Conservation (phyloP, 2,797 vertebrate genomes). For the Thamnophis elegans region DNA sequence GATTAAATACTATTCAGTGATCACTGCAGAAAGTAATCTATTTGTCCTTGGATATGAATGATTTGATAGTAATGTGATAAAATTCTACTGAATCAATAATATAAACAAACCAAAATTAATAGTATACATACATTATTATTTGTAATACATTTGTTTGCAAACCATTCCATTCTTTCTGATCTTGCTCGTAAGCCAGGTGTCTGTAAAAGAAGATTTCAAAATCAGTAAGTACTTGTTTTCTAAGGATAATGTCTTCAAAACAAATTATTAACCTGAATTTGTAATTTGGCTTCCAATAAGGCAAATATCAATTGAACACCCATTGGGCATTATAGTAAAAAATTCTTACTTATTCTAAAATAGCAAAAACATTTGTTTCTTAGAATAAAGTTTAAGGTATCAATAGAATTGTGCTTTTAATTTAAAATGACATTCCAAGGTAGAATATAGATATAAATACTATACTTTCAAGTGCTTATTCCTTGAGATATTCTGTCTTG, state of each 20-base stretch:
- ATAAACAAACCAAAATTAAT: neutral
- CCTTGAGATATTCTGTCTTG: neutral
- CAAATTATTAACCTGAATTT: neutral
- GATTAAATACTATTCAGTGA: neutral
- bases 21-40: neutral
- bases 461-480: neutral
- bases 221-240: neutral
- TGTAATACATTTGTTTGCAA: constrained; percentile 80
- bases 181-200: constrained; percentile 89
- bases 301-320: neutral
- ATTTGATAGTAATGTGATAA: neutral
- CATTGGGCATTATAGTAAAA: neutral
- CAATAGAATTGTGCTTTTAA: neutral
- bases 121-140: constrained; percentile 76
- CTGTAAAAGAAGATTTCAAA: constrained; percentile 70
- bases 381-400: neutral
- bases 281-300: neutral
- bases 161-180: constrained; percentile 83
- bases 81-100: neutral
- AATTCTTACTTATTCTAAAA: neutral
- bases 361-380: neutral
- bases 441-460: neutral
- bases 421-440: neutral
- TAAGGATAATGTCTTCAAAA: neutral
- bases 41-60: neutral